Percentiles rank a stretch among this genome's conserved stretches.
These are phyloP conservation scores for Eupeodes luniger DNA, from an alignment of 2,888 invertebrate genomes.

Conservation along the genomic window DNA sequence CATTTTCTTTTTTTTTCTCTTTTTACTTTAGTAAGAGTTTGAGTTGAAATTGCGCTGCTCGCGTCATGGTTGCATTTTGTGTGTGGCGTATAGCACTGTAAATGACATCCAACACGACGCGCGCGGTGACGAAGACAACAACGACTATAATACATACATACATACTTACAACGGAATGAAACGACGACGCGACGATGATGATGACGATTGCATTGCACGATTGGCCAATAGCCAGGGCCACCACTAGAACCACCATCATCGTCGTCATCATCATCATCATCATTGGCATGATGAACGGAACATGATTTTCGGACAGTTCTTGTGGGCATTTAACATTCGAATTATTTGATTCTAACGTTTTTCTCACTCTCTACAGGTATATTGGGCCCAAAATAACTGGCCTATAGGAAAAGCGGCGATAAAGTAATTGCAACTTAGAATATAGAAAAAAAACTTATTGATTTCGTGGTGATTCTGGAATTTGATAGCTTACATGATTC, in stretches of 20 bases:
- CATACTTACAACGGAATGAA: not conserved
- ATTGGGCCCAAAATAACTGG: not conserved
- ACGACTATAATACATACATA: not conserved
- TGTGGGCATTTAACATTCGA: slow-evolving; percentile 66
- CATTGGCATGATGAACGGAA: slow-evolving; percentile 56
- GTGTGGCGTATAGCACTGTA: slow-evolving; percentile 9
- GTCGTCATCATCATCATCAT: slow-evolving; percentile 16
- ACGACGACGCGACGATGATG: slow-evolving; percentile 17
- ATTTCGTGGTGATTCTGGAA: slow-evolving; percentile 74
- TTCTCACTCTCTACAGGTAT: slow-evolving; percentile 8
- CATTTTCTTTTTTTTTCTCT: not conserved
- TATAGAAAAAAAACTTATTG: slow-evolving; percentile 57
- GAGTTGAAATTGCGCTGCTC: slow-evolving; percentile 16
- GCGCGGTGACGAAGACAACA: slow-evolving; percentile 44
- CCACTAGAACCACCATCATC: slow-evolving; percentile 13
- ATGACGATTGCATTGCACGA: slow-evolving; percentile 42
- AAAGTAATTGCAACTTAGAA: slow-evolving; percentile 32
- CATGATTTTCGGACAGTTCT: slow-evolving; percentile 67
- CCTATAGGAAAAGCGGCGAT: not conserved
- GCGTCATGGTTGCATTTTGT: slow-evolving; percentile 23
- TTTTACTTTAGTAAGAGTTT: too few species aligned
- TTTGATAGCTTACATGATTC: slow-evolving; percentile 74
- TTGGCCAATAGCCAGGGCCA: slow-evolving; percentile 36
- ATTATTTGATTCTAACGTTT: slow-evolving; percentile 65
- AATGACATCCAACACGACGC: slow-evolving; percentile 69